Percentiles rank a stretch among this genome's conserved stretches.
These are phyloP conservation scores for Polyommatus icarus DNA, from an alignment of 2,888 invertebrate genomes.

Conservation along the genomic window DNA sequence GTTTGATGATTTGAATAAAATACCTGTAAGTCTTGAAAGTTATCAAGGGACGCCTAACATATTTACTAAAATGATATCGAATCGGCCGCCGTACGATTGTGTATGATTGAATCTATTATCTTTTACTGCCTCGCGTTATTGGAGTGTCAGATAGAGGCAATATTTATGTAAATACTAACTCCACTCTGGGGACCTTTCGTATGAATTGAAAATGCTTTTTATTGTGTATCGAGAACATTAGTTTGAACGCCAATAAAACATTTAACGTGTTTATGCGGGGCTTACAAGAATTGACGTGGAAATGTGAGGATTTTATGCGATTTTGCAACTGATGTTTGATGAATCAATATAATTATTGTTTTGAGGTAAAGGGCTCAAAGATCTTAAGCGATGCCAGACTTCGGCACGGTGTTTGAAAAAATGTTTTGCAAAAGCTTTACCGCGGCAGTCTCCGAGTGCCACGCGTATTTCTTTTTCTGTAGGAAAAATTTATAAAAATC, in stretches of 20 bases:
- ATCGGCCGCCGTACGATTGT: constrained; percentile 32
- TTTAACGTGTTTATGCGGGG: constrained; percentile 1
- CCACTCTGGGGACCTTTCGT: constrained; percentile 26
- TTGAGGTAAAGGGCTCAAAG: too few species aligned
- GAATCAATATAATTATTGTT: too few species aligned
- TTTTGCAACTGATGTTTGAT: background rate
- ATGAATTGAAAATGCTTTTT: constrained; percentile 32
- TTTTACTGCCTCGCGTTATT: constrained; percentile 36
- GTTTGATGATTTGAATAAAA: constrained; percentile 31
- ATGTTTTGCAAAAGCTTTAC: too few species aligned
- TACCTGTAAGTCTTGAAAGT: constrained; percentile 32
- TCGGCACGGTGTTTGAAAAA: too few species aligned
- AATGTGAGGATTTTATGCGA: background rate
- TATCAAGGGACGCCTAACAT: constrained; percentile 31
- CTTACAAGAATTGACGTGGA: constrained; percentile 1
- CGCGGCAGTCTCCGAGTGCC: too few species aligned
- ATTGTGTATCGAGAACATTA: constrained; percentile 28
- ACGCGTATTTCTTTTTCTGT: too few species aligned
- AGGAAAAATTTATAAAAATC: too few species aligned
- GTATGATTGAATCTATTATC: constrained; percentile 38
- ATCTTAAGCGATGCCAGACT: too few species aligned
- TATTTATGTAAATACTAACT: constrained; percentile 37
- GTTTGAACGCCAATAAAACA: constrained; percentile 7
- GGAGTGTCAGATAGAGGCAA: constrained; percentile 34
- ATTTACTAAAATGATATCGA: constrained; percentile 33